Conservation (phyloP, 1,140 invertebrate species). For the Lineus longissimus region DNA sequence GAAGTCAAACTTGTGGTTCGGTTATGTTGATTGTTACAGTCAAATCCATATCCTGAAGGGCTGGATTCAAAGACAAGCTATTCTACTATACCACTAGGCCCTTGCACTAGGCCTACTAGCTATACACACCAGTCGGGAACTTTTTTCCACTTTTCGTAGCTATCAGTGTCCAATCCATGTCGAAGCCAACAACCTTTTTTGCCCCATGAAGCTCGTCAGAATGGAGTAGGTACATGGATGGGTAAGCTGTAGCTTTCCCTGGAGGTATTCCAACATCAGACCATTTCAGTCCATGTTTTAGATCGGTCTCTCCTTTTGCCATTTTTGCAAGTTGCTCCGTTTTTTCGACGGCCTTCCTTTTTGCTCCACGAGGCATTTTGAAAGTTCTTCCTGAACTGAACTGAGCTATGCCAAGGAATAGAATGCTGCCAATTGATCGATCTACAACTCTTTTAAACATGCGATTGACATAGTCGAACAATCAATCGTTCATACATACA, state of each 20-base stretch:
- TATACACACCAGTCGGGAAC: slow-evolving; percentile 39
- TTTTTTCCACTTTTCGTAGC: slow-evolving; percentile 42
- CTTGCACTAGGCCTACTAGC: neutral
- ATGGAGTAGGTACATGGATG: neutral
- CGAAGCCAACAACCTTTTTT: slow-evolving; percentile 37
- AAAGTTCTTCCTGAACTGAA: too few relatives aligned
- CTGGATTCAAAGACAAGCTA: too few relatives aligned
- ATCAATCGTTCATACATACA: neutral
- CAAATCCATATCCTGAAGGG: too few relatives aligned
- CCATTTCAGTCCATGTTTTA: slow-evolving; percentile 29
- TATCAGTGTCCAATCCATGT: slow-evolving; percentile 49
- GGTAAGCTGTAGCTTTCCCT: too few relatives aligned
- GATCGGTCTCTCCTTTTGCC: slow-evolving; percentile 32
- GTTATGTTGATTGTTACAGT: too few relatives aligned
- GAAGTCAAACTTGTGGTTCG: too few relatives aligned
- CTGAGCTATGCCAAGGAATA: too few relatives aligned
- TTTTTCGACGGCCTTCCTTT: slow-evolving; percentile 29
- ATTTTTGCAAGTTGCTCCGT: slow-evolving; percentile 27
- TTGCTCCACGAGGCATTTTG: slow-evolving; percentile 9
- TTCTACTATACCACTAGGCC: neutral
- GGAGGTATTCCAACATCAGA: slow-evolving; percentile 20
- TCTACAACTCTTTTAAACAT: too few relatives aligned
- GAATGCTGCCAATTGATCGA: too few relatives aligned
- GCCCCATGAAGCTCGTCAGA: slow-evolving; percentile 29
- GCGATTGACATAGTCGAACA: too few relatives aligned